Evolutionary conservation across 2,888 invertebrate genomes (phyloP).

Genomic region (Theretra japonica): DNA sequence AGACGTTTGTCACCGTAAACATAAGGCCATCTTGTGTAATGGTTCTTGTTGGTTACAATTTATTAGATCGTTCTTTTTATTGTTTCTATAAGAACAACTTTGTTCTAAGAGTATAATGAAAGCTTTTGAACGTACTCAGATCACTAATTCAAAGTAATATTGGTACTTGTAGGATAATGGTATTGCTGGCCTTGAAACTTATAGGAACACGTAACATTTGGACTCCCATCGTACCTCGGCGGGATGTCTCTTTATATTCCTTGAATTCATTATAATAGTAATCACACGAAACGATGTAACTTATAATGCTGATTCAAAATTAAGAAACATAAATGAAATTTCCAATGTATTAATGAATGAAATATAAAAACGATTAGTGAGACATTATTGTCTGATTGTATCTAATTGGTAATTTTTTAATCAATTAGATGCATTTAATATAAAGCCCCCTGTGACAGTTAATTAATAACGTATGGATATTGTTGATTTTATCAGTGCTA

Average conservation of each 20-base stretch:
- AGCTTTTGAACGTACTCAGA: background rate
- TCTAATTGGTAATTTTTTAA: background rate
- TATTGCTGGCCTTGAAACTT: conserved; percentile 28
- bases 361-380: background rate
- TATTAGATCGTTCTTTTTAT: background rate
- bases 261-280: conserved; percentile 18
- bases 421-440: background rate
- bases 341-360: background rate
- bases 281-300: background rate
- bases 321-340: background rate
- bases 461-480: background rate
- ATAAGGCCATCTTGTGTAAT: no score
- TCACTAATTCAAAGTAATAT: background rate
- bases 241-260: conserved; percentile 32
- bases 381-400: background rate
- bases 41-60: no score
- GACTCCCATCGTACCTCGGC: conserved; percentile 27
- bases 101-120: no score
- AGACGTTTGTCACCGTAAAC: no score
- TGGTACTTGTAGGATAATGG: conserved; percentile 24
- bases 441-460: background rate
- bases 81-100: no score
- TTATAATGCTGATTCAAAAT: background rate
- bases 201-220: background rate
- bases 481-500: background rate